Evolutionary conservation across 1,140 invertebrate genomes (phyloP).

Genomic region (Papilio helenus): DNA sequence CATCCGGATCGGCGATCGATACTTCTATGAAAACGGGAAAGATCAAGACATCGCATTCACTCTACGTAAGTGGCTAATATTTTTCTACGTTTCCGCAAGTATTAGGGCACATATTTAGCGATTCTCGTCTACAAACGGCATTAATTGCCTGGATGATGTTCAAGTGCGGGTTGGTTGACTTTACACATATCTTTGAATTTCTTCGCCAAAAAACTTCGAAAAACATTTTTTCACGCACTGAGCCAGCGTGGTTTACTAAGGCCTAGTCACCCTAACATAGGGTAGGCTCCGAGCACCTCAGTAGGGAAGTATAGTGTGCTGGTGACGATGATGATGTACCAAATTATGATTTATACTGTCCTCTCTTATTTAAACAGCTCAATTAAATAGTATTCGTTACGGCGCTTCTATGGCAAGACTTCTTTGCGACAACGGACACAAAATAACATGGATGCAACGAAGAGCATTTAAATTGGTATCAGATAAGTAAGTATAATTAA

Average conservation of each 20-base stretch:
- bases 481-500: background rate
- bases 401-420: slow-evolving; percentile 28
- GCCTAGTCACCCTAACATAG: too few relatives aligned
- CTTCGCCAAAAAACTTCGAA: too few relatives aligned
- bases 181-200: too few relatives aligned
- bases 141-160: too few relatives aligned
- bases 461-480: slow-evolving; percentile 32
- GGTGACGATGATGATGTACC: background rate
- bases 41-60: slow-evolving; percentile 87
- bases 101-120: background rate
- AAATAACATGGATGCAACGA: slow-evolving; percentile 34
- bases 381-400: slow-evolving; percentile 28
- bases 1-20: slow-evolving; percentile 92
- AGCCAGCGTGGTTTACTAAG: too few relatives aligned
- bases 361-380: background rate
- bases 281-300: too few relatives aligned
- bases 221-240: too few relatives aligned
- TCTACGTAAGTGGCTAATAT: slow-evolving; percentile 83
- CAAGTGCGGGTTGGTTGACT: too few relatives aligned
- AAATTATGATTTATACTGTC: background rate
- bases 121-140: too few relatives aligned
- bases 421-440: slow-evolving; percentile 32
- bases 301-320: too few relatives aligned
- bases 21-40: slow-evolving; percentile 91
- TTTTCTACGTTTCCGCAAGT: background rate